Base-by-base conservation (phyloP, 1,140 invertebrate genomes). In the Galendromus occidentalis region DNA sequence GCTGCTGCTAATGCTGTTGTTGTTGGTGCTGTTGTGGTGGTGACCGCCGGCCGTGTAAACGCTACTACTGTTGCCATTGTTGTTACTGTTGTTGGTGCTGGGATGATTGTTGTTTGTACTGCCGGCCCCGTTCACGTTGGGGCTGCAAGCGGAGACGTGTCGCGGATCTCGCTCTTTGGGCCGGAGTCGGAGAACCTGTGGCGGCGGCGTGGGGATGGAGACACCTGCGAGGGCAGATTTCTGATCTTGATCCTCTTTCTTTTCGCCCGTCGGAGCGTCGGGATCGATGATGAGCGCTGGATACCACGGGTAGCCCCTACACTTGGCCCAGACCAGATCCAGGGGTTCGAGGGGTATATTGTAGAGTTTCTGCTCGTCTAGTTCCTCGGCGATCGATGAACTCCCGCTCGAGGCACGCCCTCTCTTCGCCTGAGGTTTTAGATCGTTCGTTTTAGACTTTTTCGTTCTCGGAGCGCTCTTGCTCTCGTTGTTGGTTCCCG, bases 291-390 rank as follows among this genome's bases (percentile, higher is more conserved):
- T 81, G 64, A 97, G 77, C 0, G 91, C 92, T 41, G 92, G 92
- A 78, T 95, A 95, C 90, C 91, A 95, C 4, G 91, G 91, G 77
- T 93, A 94, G 2, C 91, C 91, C 67, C 91, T 81, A 79, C 90
- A 95, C 74, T 95, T 95, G 0, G 91, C 91, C 92, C 92, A 97
- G 1, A 96, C 91, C 7, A 95, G 80, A 74, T 94, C 89, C 22
- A 95, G 76, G 1, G 88, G 86, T 71, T 88, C 85, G 39, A 89
- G 73, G 28, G 70, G 73, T 69, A 71, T 74, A 9, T 69, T 68
- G 51, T 59, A 59, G 25, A 59, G 51, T 25, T 59, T 59, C 22
- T 59, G 51, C 51, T 59, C 51, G 20, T 59, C 51, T 14, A 59
- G 22, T 22, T 33, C 51, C 51, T 33, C 51, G 33, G 33, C 33